Conservation (phyloP, 2,797 vertebrate species). For the Xiphophorus birchmanni region DNA sequence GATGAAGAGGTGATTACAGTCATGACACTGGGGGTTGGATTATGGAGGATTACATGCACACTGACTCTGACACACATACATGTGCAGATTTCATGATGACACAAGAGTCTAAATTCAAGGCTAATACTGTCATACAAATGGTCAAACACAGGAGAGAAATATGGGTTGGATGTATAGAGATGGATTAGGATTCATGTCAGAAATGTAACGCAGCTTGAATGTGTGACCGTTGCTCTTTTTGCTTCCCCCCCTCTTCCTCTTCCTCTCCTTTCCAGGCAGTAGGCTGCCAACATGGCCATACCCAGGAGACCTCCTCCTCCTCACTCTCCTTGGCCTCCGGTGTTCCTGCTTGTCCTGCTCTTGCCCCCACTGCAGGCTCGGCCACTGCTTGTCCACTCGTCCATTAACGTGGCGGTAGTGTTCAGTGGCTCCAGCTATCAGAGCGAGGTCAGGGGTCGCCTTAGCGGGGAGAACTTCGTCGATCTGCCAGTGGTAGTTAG, state of each 20-base stretch:
- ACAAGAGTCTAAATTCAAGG: conserved; percentile 51
- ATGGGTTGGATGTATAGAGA: conserved; percentile 33
- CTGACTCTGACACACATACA: conserved; percentile 46
- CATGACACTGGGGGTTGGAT: conserved; percentile 70
- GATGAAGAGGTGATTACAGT: conserved; percentile 72
- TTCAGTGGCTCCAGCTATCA: conserved; percentile 90
- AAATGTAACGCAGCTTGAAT: conserved; percentile 60
- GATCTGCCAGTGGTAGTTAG: conserved; percentile 94
- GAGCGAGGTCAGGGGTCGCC: conserved; percentile 86
- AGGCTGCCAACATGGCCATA: conserved; percentile 80
- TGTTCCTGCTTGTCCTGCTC: conserved; percentile 70
- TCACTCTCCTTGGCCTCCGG: conserved; percentile 65
- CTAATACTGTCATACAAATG: conserved; percentile 57
- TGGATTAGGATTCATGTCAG: conserved; percentile 64
- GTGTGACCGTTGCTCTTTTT: conserved; percentile 50
- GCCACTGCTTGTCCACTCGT: conserved; percentile 82
- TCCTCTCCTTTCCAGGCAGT: conserved; percentile 68
- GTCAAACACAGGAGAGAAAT: conserved; percentile 47
- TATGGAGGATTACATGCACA: conserved; percentile 72
- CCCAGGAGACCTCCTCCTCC: conserved; percentile 66
- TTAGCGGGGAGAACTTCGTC: conserved; percentile 92
- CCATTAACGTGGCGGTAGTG: conserved; percentile 93
- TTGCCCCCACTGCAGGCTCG: conserved; percentile 64
- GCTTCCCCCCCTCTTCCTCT: conserved; percentile 7
- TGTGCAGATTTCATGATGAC: conserved; percentile 37